Conservation (phyloP, 1,140 invertebrate species). For the Nebria ingens region DNA sequence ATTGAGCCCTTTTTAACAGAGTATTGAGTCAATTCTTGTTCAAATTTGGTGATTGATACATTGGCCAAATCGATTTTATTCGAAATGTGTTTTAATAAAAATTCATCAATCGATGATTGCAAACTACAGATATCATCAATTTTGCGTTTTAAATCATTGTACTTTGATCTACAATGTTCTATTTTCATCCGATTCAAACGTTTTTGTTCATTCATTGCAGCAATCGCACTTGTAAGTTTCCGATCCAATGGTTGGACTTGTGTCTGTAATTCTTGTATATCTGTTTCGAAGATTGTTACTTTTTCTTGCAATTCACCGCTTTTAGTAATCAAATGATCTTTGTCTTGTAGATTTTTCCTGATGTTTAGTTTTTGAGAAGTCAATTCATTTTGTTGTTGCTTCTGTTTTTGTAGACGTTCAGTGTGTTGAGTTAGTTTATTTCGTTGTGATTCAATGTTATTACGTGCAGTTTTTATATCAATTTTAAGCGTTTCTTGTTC, state of each 20-base stretch:
- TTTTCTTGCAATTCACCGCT: conserved; percentile 33
- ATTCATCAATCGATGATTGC: conserved; percentile 20
- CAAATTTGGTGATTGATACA: conserved; percentile 15
- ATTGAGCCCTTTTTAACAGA: conserved; percentile 8
- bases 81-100: conserved; percentile 16
- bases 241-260: conserved; percentile 26
- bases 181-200: conserved; percentile 18
- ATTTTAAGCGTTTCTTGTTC: conserved; percentile 6
- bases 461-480: not conserved
- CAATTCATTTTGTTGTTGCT: conserved; percentile 19
- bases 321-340: conserved; percentile 32
- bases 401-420: conserved; percentile 22
- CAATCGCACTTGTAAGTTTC: conserved; percentile 29
- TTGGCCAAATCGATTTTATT: conserved; percentile 15
- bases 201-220: conserved; percentile 33
- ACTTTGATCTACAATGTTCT: not conserved
- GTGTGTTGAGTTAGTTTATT: not conserved
- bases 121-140: conserved; percentile 12
- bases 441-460: conserved; percentile 1
- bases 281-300: conserved; percentile 28
- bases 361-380: conserved; percentile 22
- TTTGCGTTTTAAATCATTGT: not conserved
- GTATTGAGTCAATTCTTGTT: conserved; percentile 6
- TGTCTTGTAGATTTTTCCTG: conserved; percentile 23
- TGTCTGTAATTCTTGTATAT: conserved; percentile 32